These are phyloP conservation scores for Coelopa pilipes DNA, from an alignment of 2,888 invertebrate species.

Conservation along the genomic window DNA sequence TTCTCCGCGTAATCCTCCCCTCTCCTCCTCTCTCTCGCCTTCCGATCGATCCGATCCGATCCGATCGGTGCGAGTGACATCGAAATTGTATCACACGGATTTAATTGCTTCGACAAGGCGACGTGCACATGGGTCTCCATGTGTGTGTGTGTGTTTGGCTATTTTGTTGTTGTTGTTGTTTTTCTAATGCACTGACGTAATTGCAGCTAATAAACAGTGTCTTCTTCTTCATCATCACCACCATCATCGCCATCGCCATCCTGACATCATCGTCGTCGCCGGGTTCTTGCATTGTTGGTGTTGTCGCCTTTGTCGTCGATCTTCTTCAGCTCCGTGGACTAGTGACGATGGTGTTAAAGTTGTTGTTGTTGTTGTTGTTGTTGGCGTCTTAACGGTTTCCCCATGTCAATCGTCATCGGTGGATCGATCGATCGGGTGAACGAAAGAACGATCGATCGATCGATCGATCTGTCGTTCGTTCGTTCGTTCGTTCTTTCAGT, in stretches of 20 bases:
- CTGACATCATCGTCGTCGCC: not conserved
- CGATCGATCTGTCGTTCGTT: no score
- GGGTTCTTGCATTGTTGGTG: not conserved
- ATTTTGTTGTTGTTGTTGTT: constrained; percentile 26
- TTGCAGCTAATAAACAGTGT: constrained; percentile 15
- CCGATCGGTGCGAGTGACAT: not conserved
- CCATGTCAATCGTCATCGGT: not conserved
- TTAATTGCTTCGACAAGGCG: not conserved
- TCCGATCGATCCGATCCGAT: not conserved
- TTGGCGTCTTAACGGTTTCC: constrained; percentile 17
- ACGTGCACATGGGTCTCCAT: not conserved
- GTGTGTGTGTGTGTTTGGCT: not conserved
- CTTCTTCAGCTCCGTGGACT: not conserved
- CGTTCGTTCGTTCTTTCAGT: not conserved
- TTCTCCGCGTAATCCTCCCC: no score
- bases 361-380: not conserved
- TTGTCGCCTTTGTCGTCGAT: not conserved
- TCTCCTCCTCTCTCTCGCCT: no score
- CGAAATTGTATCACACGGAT: not conserved
- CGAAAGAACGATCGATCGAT: no score
- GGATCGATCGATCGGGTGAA: no score
- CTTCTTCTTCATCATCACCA: no score
- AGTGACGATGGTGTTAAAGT: not conserved
- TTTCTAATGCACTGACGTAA: constrained; percentile 12
- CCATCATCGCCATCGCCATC: not conserved